Evolutionary conservation across 2,113 vertebrate genomes (phyloP).

Genomic region (Mirza zaza): DNA sequence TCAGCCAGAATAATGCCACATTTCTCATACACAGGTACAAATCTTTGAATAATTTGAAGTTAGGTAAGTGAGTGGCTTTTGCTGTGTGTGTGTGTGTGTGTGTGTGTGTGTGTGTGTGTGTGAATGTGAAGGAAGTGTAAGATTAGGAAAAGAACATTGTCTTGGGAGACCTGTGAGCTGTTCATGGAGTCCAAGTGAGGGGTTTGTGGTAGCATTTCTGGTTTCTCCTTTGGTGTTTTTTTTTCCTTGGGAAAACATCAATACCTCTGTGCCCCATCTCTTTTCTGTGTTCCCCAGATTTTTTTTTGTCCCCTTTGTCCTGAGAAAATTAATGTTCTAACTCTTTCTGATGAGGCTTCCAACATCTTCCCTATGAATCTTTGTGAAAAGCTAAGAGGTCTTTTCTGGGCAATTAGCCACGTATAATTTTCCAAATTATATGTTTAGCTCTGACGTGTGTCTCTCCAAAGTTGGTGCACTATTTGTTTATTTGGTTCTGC

Average conservation of each 20-base stretch:
- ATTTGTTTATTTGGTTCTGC: constrained; percentile 64
- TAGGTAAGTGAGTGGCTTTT: neutral
- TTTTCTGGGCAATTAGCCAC: constrained; percentile 59
- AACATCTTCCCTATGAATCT: constrained; percentile 25
- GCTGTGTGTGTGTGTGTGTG: fast-evolving
- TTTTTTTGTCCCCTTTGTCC: neutral
- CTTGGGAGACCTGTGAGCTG: constrained; percentile 2
- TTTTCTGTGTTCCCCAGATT: neutral
- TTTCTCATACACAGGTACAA: constrained; percentile 54
- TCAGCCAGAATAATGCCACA: constrained; percentile 67
- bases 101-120: fast-evolving
- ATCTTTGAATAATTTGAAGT: constrained; percentile 23
- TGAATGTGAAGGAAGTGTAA: neutral
- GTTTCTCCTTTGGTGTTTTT: neutral
- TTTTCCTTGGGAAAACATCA: neutral
- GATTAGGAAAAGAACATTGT: constrained; percentile 29
- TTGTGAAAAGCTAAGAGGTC: constrained; percentile 11
- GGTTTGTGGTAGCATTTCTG: neutral
- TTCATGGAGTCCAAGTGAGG: neutral
- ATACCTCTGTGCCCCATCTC: neutral
- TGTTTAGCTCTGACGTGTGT: constrained; percentile 44
- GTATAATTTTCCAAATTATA: constrained; percentile 71
- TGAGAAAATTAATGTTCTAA: constrained; percentile 31
- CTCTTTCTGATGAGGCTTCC: neutral
- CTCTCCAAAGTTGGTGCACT: constrained; percentile 49